Conservation (phyloP, 2,797 vertebrate genomes). For the Astyanax mexicanus region DNA sequence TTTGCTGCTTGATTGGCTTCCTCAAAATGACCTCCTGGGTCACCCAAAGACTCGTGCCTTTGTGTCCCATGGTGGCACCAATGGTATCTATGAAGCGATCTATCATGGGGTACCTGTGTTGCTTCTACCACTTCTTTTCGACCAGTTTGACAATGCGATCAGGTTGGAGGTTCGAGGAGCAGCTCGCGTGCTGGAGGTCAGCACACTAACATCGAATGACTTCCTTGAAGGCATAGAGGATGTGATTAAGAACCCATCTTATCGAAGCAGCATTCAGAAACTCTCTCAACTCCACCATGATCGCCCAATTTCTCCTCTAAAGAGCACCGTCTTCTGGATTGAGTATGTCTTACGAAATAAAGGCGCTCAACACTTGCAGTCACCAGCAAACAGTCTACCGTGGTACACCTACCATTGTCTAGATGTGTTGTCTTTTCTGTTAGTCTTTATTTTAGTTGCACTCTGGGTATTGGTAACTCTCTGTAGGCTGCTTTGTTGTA, state of each 20-base stretch:
- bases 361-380: slow-evolving; percentile 52
- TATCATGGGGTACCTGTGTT: slow-evolving; percentile 59
- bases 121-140: slow-evolving; percentile 57
- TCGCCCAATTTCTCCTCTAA: slow-evolving; percentile 43
- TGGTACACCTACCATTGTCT: slow-evolving; percentile 56
- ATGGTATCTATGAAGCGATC: slow-evolving; percentile 62
- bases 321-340: slow-evolving; percentile 58
- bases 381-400: slow-evolving; percentile 39
- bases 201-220: slow-evolving; percentile 35
- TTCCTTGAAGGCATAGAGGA: slow-evolving; percentile 50
- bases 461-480: slow-evolving; percentile 11
- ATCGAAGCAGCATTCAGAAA: slow-evolving; percentile 44
- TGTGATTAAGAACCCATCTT: slow-evolving; percentile 46
- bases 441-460: neutral
- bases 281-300: slow-evolving; percentile 56
- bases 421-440: slow-evolving; percentile 43
- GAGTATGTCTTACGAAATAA: slow-evolving; percentile 58
- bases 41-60: slow-evolving; percentile 59
- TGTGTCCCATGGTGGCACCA: slow-evolving; percentile 61
- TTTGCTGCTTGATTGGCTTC: slow-evolving; percentile 58
- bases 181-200: slow-evolving; percentile 46
- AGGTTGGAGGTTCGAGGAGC: slow-evolving; percentile 55
- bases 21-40: slow-evolving; percentile 61
- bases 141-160: slow-evolving; percentile 63
- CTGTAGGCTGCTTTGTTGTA: slow-evolving; percentile 35